These are phyloP conservation scores for Himalopsyche kuldschensis DNA, from an alignment of 2,888 invertebrate species.

Conservation along the genomic window DNA sequence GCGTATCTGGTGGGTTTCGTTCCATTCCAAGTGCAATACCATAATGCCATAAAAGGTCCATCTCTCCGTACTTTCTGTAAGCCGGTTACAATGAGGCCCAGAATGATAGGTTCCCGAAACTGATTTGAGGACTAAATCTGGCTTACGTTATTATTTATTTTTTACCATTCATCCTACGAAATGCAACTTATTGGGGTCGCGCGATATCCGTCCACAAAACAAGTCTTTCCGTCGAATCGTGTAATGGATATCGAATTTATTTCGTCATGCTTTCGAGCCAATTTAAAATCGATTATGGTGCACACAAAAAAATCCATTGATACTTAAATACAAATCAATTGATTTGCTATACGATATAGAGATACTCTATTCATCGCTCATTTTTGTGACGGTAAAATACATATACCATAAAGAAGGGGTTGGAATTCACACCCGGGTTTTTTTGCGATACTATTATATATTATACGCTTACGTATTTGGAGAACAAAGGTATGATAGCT, in stretches of 20 bases:
- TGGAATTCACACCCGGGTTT: no score
- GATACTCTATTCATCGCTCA: no score
- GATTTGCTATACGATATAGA: no score
- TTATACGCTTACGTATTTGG: no score
- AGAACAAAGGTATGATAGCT: no score
- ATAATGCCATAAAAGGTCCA: conserved; percentile 13
- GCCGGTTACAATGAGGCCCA: conserved; percentile 19
- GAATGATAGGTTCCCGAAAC: conserved; percentile 18
- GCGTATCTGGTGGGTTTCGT: background rate
- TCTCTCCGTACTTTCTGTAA: conserved; percentile 8
- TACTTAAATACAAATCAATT: no score
- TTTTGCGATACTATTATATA: no score
- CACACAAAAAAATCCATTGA: no score
- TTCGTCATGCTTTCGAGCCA: background rate
- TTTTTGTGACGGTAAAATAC: no score
- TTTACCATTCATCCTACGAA: background rate
- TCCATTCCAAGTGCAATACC: conserved; percentile 7
- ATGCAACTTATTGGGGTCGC: conserved; percentile 9
- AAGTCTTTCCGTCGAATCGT: background rate
- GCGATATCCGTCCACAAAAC: background rate
- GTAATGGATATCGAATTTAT: background rate
- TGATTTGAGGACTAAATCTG: conserved; percentile 17
- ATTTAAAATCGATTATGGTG: background rate
- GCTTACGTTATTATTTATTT: conserved; percentile 19
- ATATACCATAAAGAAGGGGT: background rate